Evolutionary conservation across 2,888 invertebrate genomes (phyloP).

Genomic region (Synanthedon tipuliformis): DNA sequence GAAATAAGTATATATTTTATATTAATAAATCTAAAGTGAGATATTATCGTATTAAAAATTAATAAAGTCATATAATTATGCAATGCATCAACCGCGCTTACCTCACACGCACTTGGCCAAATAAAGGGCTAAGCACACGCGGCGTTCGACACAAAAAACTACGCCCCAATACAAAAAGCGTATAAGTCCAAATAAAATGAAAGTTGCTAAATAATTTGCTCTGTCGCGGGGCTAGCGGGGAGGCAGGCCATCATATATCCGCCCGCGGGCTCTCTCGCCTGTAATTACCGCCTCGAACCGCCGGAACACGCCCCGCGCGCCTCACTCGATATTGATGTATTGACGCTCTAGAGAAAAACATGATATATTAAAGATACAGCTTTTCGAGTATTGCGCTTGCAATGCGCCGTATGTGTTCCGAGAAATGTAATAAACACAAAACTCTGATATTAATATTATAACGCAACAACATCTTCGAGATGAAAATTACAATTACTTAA

Average conservation of each 20-base stretch:
- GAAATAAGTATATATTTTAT: no score
- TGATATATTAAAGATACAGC: constrained; percentile 24
- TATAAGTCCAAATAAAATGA: constrained; percentile 61
- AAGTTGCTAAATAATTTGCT: constrained; percentile 65
- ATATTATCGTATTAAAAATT: background rate
- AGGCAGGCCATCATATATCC: constrained; percentile 27
- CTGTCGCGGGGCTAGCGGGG: constrained; percentile 25
- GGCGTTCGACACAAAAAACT: constrained; percentile 15
- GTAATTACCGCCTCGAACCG: constrained; percentile 54
- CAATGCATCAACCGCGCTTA: constrained; percentile 11
- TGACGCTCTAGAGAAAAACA: constrained; percentile 36
- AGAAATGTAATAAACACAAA: background rate
- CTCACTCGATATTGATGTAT: constrained; percentile 52
- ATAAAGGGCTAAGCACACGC: constrained; percentile 22
- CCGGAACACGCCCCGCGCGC: constrained; percentile 37
- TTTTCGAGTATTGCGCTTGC: constrained; percentile 10
- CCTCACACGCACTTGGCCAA: constrained; percentile 38
- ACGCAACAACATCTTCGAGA: no score
- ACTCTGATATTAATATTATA: no score
- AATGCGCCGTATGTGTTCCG: background rate
- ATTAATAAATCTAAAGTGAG: background rate
- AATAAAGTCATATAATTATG: constrained; percentile 1
- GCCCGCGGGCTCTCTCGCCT: constrained; percentile 46
- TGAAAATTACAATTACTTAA: no score
- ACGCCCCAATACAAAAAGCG: constrained; percentile 29